Evolutionary conservation across 1,140 invertebrate species (phyloP), one percentile per base, ranked within the genome.

Genomic region (Danaus plexippus): DNA sequence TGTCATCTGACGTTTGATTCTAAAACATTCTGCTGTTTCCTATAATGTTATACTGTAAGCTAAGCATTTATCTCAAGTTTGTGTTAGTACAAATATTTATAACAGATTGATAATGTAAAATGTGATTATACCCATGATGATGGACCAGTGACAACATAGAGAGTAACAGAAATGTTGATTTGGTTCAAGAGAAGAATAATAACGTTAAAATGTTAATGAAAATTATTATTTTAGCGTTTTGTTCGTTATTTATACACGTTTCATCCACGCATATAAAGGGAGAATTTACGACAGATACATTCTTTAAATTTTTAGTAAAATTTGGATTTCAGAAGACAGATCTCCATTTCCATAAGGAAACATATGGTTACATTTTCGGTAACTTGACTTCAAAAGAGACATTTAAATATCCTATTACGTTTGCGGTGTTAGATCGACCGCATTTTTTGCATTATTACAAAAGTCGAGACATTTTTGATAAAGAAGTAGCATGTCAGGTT

Each of bases 261-360:
- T 76, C 72, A 12, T 61, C 71, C 42, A 77, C 75, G 46, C 84
- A 77, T 52, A 80, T 87, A 58, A 74, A 76, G 57, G 84, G 81
- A 46, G 73, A 78, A 64, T 87, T 87, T 71, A 76, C 79, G 41
- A 85, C 84, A 12, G 60, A 69, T 52, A 82, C 85, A 43, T 98
- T 97, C 81, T 98, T 97, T 79, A 91, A 93, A 74, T 97, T 98
- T 87, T 88, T 99, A 42, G 90, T 95, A 3, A 98, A 98, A 87
- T 99, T 98, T 85, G 97, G 97, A 54, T 96, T 98, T 82, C 96
- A 98, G 87, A 97, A 98, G 86, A 97, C 96, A n/a, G 94, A 97
- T 80, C 89, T 91, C 15, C 91, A 95, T 78, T 90, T 93, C 64
- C 88, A 92, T 69, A 91, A 91, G 63, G 92, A 94, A 62, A 96